Evolutionary conservation across 2,888 invertebrate genomes (phyloP), one percentile per base, ranked within the genome.

Genomic region (Leucoptera coffeella): DNA sequence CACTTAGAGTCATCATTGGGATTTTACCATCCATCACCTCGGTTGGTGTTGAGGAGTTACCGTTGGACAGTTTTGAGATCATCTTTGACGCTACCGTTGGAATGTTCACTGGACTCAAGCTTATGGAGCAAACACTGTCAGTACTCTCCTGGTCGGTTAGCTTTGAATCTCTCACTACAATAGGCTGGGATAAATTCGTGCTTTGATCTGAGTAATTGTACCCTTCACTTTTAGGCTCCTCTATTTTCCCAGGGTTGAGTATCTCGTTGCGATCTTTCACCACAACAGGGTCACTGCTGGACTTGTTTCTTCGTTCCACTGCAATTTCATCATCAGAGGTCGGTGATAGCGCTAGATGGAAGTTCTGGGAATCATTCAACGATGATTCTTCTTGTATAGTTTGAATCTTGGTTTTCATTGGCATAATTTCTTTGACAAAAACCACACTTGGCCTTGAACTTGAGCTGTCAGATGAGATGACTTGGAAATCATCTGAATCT

Each of bases 1-100:
- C 32, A 19, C 35, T 34, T n/a, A 33, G 10, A 8, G 22, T 12
- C 3, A 22, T 30, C 2, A 19, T 49, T 3, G 35, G 29, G 14
- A 38, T 39, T 31, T 57, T 57, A 0, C 31, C 40, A 11, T 40
- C 39, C 1, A 36, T 4, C 6, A 42, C 22, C 33, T 69, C 65
- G 1, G 62, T 52, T 4, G 69, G 69, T 1, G 69, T 69, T 8
- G 69, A 71, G 0, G 69, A 67, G 31, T 60, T 53, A 1, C 69
- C 69, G 28, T 71, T 71, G 0, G 65, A 65, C n/a, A 71, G 38
- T 42, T 69, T 67, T 1, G 64, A 53, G 12, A 71, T 67, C 28
- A 71, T 31, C 35, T 65, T 67, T 1, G 64, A 59, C 19, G 64
- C 41, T 2, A 60, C 54, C 30, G 36, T 59, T 2, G 60, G 59